phyloP scores from a whole-genome alignment of 2,113 vertebrate genomes.

The Macroglossus sobrinus region DNA sequence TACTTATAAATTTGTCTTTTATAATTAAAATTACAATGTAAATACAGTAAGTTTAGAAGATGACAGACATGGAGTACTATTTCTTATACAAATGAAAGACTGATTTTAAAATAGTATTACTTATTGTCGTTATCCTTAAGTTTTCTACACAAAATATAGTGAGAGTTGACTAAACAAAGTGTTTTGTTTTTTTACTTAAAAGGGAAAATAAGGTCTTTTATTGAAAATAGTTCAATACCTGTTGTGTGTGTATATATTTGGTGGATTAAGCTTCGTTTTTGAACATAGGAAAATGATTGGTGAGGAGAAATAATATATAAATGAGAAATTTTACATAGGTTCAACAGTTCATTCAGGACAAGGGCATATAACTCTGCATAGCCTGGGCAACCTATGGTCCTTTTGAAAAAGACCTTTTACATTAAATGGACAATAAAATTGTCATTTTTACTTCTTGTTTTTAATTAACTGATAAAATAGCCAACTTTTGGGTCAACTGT shows the following conservation, averaged over 20 bases:
- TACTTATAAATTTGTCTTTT: background rate
- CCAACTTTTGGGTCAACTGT: background rate
- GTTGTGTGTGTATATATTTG: background rate
- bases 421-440: background rate
- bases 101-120: background rate
- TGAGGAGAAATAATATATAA: background rate
- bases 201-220: background rate
- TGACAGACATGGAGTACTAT: background rate
- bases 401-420: conserved; percentile 19
- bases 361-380: background rate
- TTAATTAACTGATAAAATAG: background rate
- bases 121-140: background rate
- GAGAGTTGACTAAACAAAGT: background rate
- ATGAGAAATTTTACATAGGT: background rate
- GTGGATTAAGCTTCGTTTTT: background rate
- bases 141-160: background rate
- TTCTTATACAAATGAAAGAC: conserved; percentile 6
- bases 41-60: background rate
- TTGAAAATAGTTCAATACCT: background rate
- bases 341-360: background rate
- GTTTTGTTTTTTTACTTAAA: background rate
- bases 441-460: conserved; percentile 3
- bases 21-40: conserved; percentile 2
- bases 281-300: background rate
- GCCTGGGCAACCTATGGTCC: background rate